Percentiles rank a stretch among this genome's conserved stretches.
phyloP scores from a whole-genome alignment of 2,888 invertebrate species.

The Drosophila antonietae region DNA sequence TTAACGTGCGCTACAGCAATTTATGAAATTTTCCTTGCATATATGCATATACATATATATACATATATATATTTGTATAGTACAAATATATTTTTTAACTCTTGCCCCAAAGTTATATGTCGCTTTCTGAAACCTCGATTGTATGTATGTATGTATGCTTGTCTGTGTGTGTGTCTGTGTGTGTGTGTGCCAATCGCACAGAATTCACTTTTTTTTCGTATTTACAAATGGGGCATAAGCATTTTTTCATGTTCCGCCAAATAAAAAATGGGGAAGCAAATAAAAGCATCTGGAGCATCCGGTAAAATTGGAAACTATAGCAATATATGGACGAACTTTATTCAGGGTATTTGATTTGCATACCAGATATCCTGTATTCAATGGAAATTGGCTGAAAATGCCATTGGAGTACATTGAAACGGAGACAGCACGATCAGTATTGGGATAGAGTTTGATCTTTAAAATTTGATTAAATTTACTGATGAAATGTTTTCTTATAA shows the following conservation, averaged over 20 bases:
- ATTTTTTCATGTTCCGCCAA: constrained; percentile 61
- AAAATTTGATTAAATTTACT: not conserved
- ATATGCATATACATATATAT: not conserved
- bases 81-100: constrained; percentile 38
- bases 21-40: constrained; percentile 60
- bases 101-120: constrained; percentile 65
- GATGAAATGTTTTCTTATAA: not conserved
- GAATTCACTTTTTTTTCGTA: constrained; percentile 66
- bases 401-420: not conserved
- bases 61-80: not conserved
- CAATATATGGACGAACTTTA: constrained; percentile 63
- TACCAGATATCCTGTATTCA: not conserved
- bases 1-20: constrained; percentile 46
- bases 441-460: not conserved
- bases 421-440: not conserved
- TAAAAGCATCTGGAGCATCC: constrained; percentile 14
- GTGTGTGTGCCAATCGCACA: constrained; percentile 63
- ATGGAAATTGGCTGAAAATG: not conserved
- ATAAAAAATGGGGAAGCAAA: constrained; percentile 14
- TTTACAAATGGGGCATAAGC: constrained; percentile 76
- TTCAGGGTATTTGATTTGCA: constrained; percentile 11
- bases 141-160: constrained; percentile 21
- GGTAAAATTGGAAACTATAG: constrained; percentile 57
- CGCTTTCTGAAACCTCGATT: constrained; percentile 53
- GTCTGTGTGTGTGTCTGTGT: constrained; percentile 11